Evolutionary conservation across 2,113 vertebrate genomes (phyloP).

Genomic region (Aramus guarauna): DNA sequence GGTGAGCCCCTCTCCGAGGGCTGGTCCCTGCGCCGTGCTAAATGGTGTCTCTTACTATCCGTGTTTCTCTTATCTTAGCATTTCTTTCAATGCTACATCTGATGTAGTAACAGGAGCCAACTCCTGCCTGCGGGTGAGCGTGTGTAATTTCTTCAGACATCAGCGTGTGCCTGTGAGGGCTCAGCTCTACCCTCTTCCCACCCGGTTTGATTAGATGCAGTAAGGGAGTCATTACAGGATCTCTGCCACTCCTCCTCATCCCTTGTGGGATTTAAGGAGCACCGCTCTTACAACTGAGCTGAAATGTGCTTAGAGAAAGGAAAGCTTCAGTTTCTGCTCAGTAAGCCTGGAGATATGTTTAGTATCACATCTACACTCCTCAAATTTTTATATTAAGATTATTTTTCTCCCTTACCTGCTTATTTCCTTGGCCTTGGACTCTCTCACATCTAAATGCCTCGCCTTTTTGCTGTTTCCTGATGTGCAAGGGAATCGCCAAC

Average conservation of each 20-base stretch:
- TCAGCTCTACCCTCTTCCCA: conserved; percentile 18
- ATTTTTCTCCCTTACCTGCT: neutral
- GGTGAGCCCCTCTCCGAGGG: neutral
- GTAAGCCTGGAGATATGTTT: neutral
- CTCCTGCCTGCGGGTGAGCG: neutral
- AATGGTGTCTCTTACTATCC: neutral
- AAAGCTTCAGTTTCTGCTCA: neutral
- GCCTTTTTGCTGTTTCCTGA: neutral
- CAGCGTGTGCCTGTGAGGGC: neutral
- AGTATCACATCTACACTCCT: neutral
- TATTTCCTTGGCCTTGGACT: neutral
- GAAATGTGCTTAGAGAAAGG: neutral
- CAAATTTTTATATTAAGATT: neutral
- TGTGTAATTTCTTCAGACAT: conserved; percentile 28
- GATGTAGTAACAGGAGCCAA: neutral
- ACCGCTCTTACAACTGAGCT: neutral
- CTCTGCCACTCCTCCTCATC: neutral
- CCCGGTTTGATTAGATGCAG: neutral
- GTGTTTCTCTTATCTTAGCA: neutral
- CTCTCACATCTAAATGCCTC: neutral
- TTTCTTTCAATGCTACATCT: neutral
- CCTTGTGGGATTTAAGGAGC: neutral
- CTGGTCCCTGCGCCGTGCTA: neutral
- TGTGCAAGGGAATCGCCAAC: neutral
- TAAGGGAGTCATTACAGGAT: neutral